Evolutionary conservation across 2,113 vertebrate genomes (phyloP), one percentile per base, ranked within the genome.

Genomic region (Cavia porcellus): DNA sequence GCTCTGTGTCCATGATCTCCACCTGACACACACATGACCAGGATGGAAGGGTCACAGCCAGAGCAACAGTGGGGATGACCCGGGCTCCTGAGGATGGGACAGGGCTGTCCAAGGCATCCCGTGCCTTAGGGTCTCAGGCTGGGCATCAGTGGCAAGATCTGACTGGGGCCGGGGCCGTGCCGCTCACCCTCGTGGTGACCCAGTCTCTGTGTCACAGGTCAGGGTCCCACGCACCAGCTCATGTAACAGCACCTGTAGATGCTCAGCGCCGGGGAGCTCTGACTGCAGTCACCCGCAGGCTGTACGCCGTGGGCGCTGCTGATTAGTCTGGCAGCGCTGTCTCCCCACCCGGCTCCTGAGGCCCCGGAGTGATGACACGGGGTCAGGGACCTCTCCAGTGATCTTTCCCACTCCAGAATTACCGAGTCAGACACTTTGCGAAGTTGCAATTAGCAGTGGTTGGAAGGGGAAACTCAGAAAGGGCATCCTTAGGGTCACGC

Each of bases 41-140:
- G 66, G 24, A 7, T 25, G 86, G 13, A 84, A 52, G 55, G 11
- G 11, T 64, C n/a, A 57, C 72, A 35, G 74, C 19, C 80, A 50
- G 45, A 42, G 15, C 0, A 1, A 55, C 2, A 0, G 1, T 25
- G 22, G 20, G 59, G 25, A 0, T 4, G 38, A 1, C 17, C 0
- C 5, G 28, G 75, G 25, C 82, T 75, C 45, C 68, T 11, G 19
- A 75, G 86, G 64, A 7, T 0, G 12, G 42, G 10, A 38, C 5
- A 28, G 75, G 66, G 11, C 59, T 45, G 1, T 2, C 38, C 13
- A 1, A 50, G 45, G 20, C 15, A 0, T 59, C 28, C 0, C 25
- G 0, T 47, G 68, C 6, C 57, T 5, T 1, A 3, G 8, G 14
- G 30, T 8, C 42, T 84, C 28, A 13, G 68, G 74, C 24, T 2